A percentile compares a stretch with the other conserved stretches of the same genome.
Conservation (phyloP, 2,888 invertebrate species). For the Cheilosia grossa region DNA sequence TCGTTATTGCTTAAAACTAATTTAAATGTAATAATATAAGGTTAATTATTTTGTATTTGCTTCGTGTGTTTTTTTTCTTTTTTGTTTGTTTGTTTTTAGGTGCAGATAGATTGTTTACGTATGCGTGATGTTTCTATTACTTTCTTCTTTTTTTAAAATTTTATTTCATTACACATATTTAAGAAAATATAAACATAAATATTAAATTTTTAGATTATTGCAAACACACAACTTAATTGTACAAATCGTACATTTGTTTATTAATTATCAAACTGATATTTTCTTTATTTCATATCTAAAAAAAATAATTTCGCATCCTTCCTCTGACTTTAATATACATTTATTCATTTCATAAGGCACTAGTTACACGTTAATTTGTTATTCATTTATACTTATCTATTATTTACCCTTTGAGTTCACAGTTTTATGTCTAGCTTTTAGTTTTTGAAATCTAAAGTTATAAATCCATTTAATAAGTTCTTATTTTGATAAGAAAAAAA, state of each 20-base stretch:
- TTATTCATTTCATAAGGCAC: slow-evolving; percentile 80
- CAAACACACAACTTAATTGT: slow-evolving; percentile 63
- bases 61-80: slow-evolving; percentile 36
- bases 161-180: slow-evolving; percentile 36
- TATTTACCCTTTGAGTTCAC: slow-evolving; percentile 73
- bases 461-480: slow-evolving; percentile 61
- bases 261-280: slow-evolving; percentile 28
- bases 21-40: slow-evolving; percentile 51
- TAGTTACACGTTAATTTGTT: slow-evolving; percentile 81
- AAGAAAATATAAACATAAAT: slow-evolving; percentile 69
- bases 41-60: slow-evolving; percentile 49
- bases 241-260: slow-evolving; percentile 56
- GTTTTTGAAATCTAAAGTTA: slow-evolving; percentile 63
- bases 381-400: slow-evolving; percentile 59
- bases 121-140: slow-evolving; percentile 63
- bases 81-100: slow-evolving; percentile 38
- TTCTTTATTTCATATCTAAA: slow-evolving; percentile 7
- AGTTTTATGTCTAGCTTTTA: slow-evolving; percentile 54
- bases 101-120: slow-evolving; percentile 73
- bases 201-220: slow-evolving; percentile 61
- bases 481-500: slow-evolving; percentile 69
- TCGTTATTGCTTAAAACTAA: slow-evolving; percentile 55
- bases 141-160: slow-evolving; percentile 15
- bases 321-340: slow-evolving; percentile 43
- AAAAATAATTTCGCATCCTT: slow-evolving; percentile 26